Evolutionary conservation across 2,888 invertebrate genomes (phyloP), one percentile per base, ranked within the genome.

Genomic region (Trissoscelio sp.): DNA sequence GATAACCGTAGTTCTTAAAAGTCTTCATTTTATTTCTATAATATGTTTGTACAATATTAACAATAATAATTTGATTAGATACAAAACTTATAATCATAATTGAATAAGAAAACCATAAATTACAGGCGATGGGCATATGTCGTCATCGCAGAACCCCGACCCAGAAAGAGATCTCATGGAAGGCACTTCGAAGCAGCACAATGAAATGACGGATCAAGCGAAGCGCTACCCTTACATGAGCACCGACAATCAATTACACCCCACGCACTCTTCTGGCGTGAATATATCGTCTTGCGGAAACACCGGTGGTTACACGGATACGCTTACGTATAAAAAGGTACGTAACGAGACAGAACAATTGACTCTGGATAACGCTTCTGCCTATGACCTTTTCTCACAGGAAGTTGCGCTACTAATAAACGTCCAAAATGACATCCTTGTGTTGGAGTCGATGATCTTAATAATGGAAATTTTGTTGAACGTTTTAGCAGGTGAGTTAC

Each of bases 221-320:
- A 91, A 91, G 84, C 91, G 91, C 84, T 91, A 91, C 80, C 86
- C 89, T 46, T 91, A 89, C 85, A 91, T 91, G 89, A 90, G 87
- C 79, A 81, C 86, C 73, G 91, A 91, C 75, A 89, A 85, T 87
- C 91, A 91, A 73, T 85, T 91, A 85, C 90, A 90, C 86, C 83
- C 87, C 74, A 87, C 86, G 83, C 91, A 91, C 84, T 86, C 87
- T 74, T 86, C 88, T 78, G 88, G 85, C 64, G 88, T 90, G 72
- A 90, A 85, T 84, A 90, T 91, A 88, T 91, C 91, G 16, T 91
- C 91, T 44, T 91, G 91, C 86, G 89, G 87, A 74, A 91, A 90
- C 83, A 88, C 90, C 66, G 89, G 87, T 57, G 87, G 86, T 74
- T 91, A 91, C 83, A 91, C 91, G 62, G 91, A 91, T 74, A 91